Conservation (phyloP, 2,113 vertebrate species). For the Phalacrocorax carbo region DNA sequence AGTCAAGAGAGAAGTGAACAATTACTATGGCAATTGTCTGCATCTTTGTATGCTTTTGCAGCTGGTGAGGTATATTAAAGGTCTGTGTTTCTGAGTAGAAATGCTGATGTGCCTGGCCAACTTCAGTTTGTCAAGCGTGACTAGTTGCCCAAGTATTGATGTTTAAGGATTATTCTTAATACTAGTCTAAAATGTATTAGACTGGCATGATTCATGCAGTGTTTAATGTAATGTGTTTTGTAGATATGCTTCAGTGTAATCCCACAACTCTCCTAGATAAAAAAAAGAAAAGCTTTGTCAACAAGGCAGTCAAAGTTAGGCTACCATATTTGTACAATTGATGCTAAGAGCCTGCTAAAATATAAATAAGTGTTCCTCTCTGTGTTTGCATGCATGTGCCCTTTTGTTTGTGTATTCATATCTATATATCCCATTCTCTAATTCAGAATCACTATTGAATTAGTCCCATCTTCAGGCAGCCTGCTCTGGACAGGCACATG, state of each 20-base stretch:
- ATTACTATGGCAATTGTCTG: not conserved
- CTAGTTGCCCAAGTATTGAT: not conserved
- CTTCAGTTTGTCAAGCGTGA: not conserved
- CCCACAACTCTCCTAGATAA: rapidly evolving
- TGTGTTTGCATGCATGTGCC: rapidly evolving
- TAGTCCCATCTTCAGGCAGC: not conserved
- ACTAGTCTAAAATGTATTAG: not conserved
- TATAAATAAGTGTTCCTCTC: not conserved
- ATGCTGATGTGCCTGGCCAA: not conserved
- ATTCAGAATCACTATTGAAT: not conserved
- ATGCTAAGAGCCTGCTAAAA: not conserved
- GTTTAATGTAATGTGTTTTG: not conserved
- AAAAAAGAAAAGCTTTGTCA: not conserved
- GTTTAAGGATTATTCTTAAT: not conserved
- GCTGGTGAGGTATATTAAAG: not conserved
- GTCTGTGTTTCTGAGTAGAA: not conserved
- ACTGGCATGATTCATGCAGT: not conserved
- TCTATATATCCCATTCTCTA: not conserved
- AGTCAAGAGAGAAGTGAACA: not conserved
- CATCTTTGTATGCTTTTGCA: not conserved
- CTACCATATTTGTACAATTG: not conserved
- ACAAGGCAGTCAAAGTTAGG: not conserved
- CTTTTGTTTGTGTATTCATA: not conserved
- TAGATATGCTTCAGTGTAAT: not conserved
- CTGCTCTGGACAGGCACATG: not conserved